Evolutionary conservation across 2,797 vertebrate genomes (phyloP), one percentile per base, ranked within the genome.

Genomic region (Carapus acus): DNA sequence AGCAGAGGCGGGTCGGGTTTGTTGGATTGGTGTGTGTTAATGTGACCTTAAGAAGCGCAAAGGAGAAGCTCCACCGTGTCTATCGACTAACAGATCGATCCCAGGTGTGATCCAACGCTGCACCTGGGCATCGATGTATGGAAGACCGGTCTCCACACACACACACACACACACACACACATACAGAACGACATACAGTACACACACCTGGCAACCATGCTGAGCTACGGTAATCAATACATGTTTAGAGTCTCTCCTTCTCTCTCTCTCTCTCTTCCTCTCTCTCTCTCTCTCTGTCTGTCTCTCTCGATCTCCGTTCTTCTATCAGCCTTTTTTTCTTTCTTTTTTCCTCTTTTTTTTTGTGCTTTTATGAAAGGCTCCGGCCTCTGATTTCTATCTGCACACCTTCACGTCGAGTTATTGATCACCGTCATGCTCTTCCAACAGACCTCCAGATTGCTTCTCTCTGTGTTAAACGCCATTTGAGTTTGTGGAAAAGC

Each of bases 181-280:
- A n/a, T n/a, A n/a, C n/a, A n/a, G n/a, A n/a, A n/a, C n/a, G n/a
- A n/a, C n/a, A n/a, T n/a, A n/a, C n/a, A n/a, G n/a, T n/a, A n/a
- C 4, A 16, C 8, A 29, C 36, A 48, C 23, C 44, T 43, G 18
- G 34, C 43, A 41, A 50, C 49, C 60, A 67, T 45, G 68, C 59
- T 46, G 22, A 50, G 51, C n/a, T 33, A 43, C 23, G 46, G 36
- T 31, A 73, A 85, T 85, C 83, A 43, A 80, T 76, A 77, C 18
- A 45, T 62, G 70, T 76, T 83, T 73, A 74, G 37, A 61, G 44
- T n/a, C n/a, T n/a, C n/a, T n/a, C n/a, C n/a, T n/a, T n/a, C n/a
- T n/a, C n/a, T n/a, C n/a, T n/a, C n/a, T n/a, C n/a, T n/a, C n/a
- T n/a, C n/a, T n/a, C n/a, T n/a, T n/a, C n/a, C n/a, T n/a, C n/a